Evolutionary conservation across 1,140 invertebrate species (phyloP), one percentile per base, ranked within the genome.

Genomic region (Megalopta genalis): DNA sequence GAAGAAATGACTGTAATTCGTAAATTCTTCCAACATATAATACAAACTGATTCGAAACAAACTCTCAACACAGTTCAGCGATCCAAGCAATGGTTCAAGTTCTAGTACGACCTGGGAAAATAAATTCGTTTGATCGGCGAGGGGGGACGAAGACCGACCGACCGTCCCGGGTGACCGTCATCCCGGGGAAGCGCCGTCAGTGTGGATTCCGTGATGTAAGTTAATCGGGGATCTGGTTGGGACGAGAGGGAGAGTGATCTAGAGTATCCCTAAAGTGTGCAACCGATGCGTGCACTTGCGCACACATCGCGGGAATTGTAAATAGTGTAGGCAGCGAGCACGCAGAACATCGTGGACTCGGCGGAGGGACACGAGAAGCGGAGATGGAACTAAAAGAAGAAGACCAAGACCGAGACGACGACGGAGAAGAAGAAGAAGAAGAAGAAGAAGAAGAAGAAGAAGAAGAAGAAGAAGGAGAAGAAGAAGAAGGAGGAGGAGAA

Each of bases 291-390:
- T 68, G 81, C 77, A 72, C 81, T 84, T 72, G 72, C 83, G 67
- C 52, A 49, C 60, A 73, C 73, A 68, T 63, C 72, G 72, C 59
- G 82, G 81, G 83, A 82, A 86, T 86, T 86, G 84, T 85, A 86
- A 86, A 86, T 86, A 86, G 84, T 67, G 67, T 72, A 52, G 71
- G 52, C 59, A 73, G 59, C 72, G 52, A 66, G 49, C 18, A 68
- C 74, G 72, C 54, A 23, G 46, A 66, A 78, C 68, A 65, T 81
- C 65, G 27, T 32, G 39, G 71, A n/a, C 60, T 57, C 18, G 37
- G 59, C 32, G 54, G 39, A 54, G 39, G 70, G 75, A 62, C 64
- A n/a, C 32, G 67, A 59, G 37, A n/a, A n/a, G 49, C 32, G 72
- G 39, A 46, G 14, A 18, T 25, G 12, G 46, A 62, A 52, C 37